phyloP scores from a whole-genome alignment of 2,113 vertebrate genomes.

The Myrmecophaga tridactyla region DNA sequence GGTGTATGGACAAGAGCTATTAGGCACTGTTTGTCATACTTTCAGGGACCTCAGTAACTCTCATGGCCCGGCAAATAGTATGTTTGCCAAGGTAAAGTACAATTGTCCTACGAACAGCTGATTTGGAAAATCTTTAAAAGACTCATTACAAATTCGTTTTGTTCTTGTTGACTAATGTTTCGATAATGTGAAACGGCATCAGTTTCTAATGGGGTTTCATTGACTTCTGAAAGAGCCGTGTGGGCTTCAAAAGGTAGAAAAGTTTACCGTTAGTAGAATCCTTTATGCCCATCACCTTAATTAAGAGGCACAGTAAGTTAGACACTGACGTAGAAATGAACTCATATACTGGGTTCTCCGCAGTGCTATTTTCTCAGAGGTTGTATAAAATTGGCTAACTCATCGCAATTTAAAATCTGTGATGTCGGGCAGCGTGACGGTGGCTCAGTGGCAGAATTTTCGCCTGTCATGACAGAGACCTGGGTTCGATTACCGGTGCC shows the following conservation, averaged over 20 bases:
- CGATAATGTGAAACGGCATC: slow-evolving; percentile 39
- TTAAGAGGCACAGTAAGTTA: slow-evolving; percentile 40
- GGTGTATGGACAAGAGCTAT: background rate
- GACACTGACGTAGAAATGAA: slow-evolving; percentile 49
- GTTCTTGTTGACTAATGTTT: slow-evolving; percentile 50
- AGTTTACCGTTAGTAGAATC: slow-evolving; percentile 32
- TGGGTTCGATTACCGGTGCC: too few species aligned
- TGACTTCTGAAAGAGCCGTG: slow-evolving; percentile 21
- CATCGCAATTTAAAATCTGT: background rate
- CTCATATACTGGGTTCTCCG: slow-evolving; percentile 48
- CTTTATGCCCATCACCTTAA: slow-evolving; percentile 49
- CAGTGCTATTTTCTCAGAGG: slow-evolving; percentile 63
- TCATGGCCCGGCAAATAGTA: background rate
- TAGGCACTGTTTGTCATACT: background rate
- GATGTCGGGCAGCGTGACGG: too few species aligned
- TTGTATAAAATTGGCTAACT: slow-evolving; percentile 2
- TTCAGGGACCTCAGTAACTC: slow-evolving; percentile 42
- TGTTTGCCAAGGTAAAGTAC: slow-evolving; percentile 49
- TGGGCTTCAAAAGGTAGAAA: slow-evolving; percentile 22
- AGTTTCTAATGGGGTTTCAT: slow-evolving; percentile 28
- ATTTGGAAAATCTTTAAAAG: slow-evolving; percentile 34
- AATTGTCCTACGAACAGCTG: slow-evolving; percentile 27
- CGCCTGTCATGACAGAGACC: too few species aligned
- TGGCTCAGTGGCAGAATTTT: too few species aligned
- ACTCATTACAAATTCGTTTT: slow-evolving; percentile 57